Percentiles rank a stretch among this genome's conserved stretches.
phyloP scores from a whole-genome alignment of 2,113 vertebrate genomes.

The Zosterops hypoxanthus region DNA sequence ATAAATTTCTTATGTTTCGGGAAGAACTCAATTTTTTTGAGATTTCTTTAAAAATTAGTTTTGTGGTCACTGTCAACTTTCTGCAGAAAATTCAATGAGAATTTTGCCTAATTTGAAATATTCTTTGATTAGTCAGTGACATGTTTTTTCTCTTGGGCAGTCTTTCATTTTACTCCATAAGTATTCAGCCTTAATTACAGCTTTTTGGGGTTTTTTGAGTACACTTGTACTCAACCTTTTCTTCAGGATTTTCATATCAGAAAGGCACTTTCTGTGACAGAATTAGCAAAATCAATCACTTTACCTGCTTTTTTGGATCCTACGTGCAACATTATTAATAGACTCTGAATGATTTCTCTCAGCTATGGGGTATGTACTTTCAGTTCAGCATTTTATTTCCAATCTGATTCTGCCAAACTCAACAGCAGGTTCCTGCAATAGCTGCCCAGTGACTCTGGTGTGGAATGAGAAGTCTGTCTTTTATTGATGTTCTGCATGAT shows the following conservation, averaged over 20 bases:
- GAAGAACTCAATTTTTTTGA: not conserved
- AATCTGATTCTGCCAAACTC: not conserved
- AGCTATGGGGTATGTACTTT: not conserved
- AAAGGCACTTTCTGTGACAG: not conserved
- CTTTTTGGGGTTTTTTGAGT: not conserved
- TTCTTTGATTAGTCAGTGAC: not conserved
- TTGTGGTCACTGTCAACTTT: not conserved
- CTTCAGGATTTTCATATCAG: not conserved
- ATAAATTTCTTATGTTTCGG: not conserved
- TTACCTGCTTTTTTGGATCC: not conserved
- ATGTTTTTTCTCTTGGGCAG: not conserved
- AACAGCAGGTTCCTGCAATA: not conserved
- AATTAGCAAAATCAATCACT: not conserved
- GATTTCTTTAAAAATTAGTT: not conserved
- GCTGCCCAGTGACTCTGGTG: not conserved
- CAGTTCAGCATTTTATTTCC: not conserved
- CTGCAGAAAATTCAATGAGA: not conserved
- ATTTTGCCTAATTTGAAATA: not conserved
- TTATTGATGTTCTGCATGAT: not conserved
- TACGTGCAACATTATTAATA: not conserved
- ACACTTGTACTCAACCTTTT: not conserved
- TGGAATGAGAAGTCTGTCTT: not conserved
- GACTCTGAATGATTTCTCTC: not conserved
- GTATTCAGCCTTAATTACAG: not conserved
- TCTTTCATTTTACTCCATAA: conserved; percentile 9